These are phyloP conservation scores for Lasioglossum malachurum DNA, from an alignment of 2,888 invertebrate genomes.

Conservation along the genomic window DNA sequence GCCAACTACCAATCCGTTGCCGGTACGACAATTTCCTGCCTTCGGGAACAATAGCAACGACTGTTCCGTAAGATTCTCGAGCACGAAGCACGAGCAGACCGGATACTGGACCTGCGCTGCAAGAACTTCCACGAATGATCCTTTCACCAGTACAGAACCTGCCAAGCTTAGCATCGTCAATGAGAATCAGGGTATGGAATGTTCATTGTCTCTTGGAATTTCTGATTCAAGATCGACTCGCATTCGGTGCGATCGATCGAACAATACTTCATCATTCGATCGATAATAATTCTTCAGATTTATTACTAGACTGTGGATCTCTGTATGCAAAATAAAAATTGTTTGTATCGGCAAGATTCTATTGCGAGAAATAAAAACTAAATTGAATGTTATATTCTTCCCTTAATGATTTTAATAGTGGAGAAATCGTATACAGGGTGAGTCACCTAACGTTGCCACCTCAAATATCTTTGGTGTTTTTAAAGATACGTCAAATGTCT, in stretches of 20 bases:
- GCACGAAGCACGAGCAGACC: constrained; percentile 81
- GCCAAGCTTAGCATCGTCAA: constrained; percentile 80
- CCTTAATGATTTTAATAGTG: too few species aligned
- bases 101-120: constrained; percentile 84
- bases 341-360: too few species aligned
- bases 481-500: too few species aligned
- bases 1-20: constrained; percentile 75
- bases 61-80: constrained; percentile 83
- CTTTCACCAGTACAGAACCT: constrained; percentile 80
- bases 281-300: background rate
- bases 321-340: too few species aligned
- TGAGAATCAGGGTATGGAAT: constrained; percentile 63
- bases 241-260: background rate
- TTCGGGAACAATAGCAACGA: constrained; percentile 83
- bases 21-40: constrained; percentile 81
- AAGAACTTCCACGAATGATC: constrained; percentile 75
- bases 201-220: constrained; percentile 3
- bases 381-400: too few species aligned
- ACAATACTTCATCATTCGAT: background rate
- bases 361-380: too few species aligned
- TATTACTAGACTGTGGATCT: background rate
- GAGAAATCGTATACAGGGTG: too few species aligned
- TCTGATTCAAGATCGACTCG: background rate
- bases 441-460: too few species aligned
- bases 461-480: too few species aligned